Percentiles rank a stretch among this genome's conserved stretches.
These are phyloP conservation scores for Sphaerophoria rueppellii DNA, from an alignment of 2,888 invertebrate species.

Conservation along the genomic window DNA sequence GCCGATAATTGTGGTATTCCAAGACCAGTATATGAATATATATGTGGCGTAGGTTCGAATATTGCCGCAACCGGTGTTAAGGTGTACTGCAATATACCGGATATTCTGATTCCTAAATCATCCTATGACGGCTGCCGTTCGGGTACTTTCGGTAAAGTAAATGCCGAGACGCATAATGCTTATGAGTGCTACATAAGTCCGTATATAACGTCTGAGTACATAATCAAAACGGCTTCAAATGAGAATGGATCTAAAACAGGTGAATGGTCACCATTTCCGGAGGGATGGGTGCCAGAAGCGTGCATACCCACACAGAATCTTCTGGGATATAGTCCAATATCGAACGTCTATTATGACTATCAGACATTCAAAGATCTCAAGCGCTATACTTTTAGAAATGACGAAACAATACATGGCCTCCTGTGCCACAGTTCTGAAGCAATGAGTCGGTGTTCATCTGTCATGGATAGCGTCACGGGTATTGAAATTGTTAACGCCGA, in stretches of 20 bases:
- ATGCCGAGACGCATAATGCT: neutral
- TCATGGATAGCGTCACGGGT: neutral
- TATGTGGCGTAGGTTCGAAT: neutral
- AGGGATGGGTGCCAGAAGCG: neutral
- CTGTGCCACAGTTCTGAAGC: neutral
- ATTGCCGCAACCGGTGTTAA: neutral
- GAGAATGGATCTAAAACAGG: neutral
- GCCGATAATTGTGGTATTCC: neutral
- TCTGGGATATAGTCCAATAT: neutral
- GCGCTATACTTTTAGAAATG: no score
- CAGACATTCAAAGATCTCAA: no score
- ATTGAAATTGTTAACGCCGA: neutral
- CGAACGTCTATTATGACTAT: no score
- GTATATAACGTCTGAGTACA: neutral
- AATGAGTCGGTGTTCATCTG: neutral
- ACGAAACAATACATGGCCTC: neutral
- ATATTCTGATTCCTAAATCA: neutral
- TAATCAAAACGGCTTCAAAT: neutral
- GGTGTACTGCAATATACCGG: neutral
- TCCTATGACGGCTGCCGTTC: neutral
- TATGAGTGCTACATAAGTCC: neutral
- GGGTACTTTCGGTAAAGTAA: neutral
- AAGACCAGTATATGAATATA: neutral
- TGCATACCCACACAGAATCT: neutral
- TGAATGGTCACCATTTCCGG: neutral